Base-by-base conservation (phyloP, 2,113 vertebrate genomes). In the Zapus hudsonius region DNA sequence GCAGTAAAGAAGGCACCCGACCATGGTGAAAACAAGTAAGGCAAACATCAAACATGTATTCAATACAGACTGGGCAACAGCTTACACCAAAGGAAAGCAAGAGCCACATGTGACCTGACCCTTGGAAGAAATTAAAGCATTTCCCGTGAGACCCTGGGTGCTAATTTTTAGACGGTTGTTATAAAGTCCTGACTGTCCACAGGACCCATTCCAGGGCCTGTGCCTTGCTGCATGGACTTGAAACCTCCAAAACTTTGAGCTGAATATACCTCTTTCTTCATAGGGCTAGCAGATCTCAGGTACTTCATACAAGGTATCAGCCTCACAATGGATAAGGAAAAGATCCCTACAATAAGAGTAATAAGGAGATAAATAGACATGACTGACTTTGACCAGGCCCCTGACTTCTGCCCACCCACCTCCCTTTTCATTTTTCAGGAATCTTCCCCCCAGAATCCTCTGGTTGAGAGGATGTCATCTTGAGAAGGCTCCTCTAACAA, bases 351-450 rank as follows among this genome's bases (percentile, higher is more conserved):
- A 57, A 9, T 57, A 73, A 63, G 44, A 61, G 3, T 11, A 90
- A 69, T 55, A n/a, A 64, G 2, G 11, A 87, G 55, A 64, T 75
- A 78, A 96, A 74, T 69, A 78, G 12, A 5, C 8, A 63, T 66
- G 75, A 44, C 74, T 88, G 33, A 88, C 64, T 87, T 81, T 40
- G 13, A n/a, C 69, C 3, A 89, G 61, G 29, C 17, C 23, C 17
- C 11, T 4, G 40, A 47, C 4, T 42, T 22, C 44, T 36, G 64
- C 2, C 15, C 33, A 92, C 10, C 16, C 4, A 83, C 23, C 12
- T 40, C 12, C 23, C 22, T 83, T 91, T 79, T 64, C 40, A 78
- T 42, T 69, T 95, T 64, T 72, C 38, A 94, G 52, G 13, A 92
- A 79, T 42, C 3, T 17, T 73, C 15, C 78, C 3, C 44, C 42